Base-by-base conservation (phyloP, 2,797 vertebrate species). In the Microctenopoma stevenorrisi region DNA sequence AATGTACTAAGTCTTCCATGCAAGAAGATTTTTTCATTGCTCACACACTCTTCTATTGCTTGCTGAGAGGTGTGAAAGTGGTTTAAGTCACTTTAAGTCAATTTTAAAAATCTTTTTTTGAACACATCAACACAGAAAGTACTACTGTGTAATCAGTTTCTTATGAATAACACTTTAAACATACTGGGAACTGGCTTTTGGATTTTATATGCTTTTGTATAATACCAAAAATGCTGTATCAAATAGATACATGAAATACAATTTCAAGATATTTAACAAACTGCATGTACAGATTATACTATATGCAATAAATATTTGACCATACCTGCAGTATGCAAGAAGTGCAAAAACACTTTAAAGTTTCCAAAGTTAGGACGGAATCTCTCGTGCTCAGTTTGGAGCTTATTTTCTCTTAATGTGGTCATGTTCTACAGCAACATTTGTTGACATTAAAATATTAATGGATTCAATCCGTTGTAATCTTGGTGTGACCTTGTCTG, bases 401-500 rank as follows among this genome's bases (percentile, higher is more conserved):
- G 54, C 48, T 60, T 49, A 47, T 68, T 72, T 68, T 70, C 3
- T 43, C 60, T 60, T 62, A 8, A 42, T 18, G 58, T 61, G 47
- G 47, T 71, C 69, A 22, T 68, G 25, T 61, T 42, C 47, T 12
- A 53, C 52, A 57, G 35, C 67, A 52, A 35, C 25, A 54, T 69
- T 74, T 55, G 33, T 55, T 53, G 68, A 33, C 37, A 50, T 77
- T 70, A 40, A 76, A 74, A 70, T 43, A 59, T 61, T 22, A 61
- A 69, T 58, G 49, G 40, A 51, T 47, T 52, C 6, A 64, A 64
- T 68, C 3, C 70, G 68, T 58, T 77, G 50, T 70, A 25, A 64
- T 60, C 48, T 76, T 74, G 57, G 35, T 81, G 59, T 81, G 63
- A 84, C 65, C 8, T 63, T 73, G 49, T 74, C 61, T 72, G 56